These are phyloP conservation scores for Chamaetylas fuelleborni DNA, from an alignment of 2,113 vertebrate species.

Conservation along the genomic window DNA sequence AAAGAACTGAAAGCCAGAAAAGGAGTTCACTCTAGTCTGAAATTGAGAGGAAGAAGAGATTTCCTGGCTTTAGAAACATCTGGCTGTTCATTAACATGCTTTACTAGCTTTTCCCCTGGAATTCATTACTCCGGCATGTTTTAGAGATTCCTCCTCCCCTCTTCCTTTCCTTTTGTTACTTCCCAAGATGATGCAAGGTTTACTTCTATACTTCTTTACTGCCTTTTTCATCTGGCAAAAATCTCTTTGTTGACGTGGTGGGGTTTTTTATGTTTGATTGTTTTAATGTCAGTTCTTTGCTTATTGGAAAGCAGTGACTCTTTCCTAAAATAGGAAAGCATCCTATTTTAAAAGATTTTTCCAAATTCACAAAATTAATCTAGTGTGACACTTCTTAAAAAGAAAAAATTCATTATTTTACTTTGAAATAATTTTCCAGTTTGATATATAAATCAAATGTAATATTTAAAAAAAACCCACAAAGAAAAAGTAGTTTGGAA, in stretches of 20 bases:
- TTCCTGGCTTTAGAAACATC: background rate
- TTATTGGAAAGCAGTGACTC: background rate
- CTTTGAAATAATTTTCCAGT: background rate
- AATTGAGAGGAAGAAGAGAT: background rate
- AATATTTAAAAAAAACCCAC: accelerated
- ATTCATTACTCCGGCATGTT: background rate
- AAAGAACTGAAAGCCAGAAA: background rate
- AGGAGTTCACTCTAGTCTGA: background rate
- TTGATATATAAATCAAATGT: background rate
- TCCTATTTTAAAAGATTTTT: background rate
- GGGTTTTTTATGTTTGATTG: background rate
- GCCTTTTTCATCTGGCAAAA: background rate
- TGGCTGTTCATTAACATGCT: background rate
- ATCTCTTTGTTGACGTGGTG: background rate
- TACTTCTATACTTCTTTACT: background rate
- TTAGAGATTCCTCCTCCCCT: background rate
- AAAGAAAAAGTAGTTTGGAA: background rate
- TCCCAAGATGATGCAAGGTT: background rate
- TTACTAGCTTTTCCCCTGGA: background rate
- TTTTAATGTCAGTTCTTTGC: background rate
- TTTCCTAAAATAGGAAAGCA: background rate
- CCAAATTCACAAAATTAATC: background rate
- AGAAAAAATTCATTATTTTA: background rate
- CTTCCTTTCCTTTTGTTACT: background rate
- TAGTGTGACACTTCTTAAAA: background rate